Base-by-base conservation (phyloP, 2,113 vertebrate species). In the Isichthys henryi region DNA sequence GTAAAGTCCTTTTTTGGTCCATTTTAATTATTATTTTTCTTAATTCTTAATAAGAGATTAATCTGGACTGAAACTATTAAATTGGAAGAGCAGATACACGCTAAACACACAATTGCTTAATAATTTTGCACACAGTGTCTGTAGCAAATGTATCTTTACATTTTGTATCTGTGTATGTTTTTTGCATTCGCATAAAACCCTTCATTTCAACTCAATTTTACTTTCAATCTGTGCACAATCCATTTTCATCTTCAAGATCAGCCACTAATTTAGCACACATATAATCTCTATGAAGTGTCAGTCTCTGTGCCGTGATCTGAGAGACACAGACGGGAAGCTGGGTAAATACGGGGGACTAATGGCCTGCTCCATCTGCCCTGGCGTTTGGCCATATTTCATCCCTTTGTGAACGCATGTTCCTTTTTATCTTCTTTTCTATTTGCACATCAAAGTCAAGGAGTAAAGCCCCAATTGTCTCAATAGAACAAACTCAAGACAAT, bases 381-480 rank as follows among this genome's bases (percentile, higher is more conserved):
- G 96, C 94, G 6, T 0, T 43, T 2, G 52, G 93, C 95, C 96
- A 96, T 92, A 52, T 91, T 95, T 94, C 95, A 94, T 94, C 89
- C 86, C 87, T 86, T 93, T 93, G 95, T 95, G 94, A 96, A 96
- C 96, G 95, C 94, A 94, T 88, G 48, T 13, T 70, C n/a, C 95
- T 94, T 91, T 70, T 83, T 90, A 89, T 89, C 90, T 80, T 49
- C 49, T 82, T 17, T 84, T 48, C 86, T 88, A 95, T 97, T 96
- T 96, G 93, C 96, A 97, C 96, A 96, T 96, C 95, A 97, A 97
- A 96, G 96, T 91, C 87, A 92, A 93, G 91, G 93, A 95, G 95
- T 87, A 91, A 92, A 91, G 94, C 91, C 92, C 94, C 95, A 94
- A 93, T 88, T 94, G 95, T 91, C 92, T 96, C 93, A 93, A 95